phyloP scores from a whole-genome alignment of 2,113 vertebrate genomes.

The Laticauda laticaudata region DNA sequence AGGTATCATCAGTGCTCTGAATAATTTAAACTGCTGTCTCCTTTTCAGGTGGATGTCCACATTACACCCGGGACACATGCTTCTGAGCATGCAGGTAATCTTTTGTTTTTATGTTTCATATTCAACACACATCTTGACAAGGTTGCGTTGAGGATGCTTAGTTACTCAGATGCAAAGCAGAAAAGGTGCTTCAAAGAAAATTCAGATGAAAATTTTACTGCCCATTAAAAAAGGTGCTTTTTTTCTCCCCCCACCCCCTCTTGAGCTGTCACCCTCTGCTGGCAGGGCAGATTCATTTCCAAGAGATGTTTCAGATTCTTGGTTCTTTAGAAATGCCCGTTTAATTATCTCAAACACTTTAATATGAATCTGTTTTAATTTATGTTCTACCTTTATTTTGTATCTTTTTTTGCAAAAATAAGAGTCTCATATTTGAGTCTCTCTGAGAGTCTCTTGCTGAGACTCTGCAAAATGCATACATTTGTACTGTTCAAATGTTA shows the following conservation, averaged over 20 bases:
- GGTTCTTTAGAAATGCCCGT: neutral
- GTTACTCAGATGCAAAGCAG: neutral
- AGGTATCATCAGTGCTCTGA: neutral
- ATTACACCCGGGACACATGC: neutral
- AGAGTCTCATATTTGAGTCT: neutral
- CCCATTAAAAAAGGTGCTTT: neutral
- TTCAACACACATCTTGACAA: neutral
- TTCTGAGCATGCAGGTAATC: neutral
- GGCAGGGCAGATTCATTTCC: neutral
- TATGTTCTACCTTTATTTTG: neutral
- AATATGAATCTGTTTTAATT: neutral
- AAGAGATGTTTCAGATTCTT: neutral
- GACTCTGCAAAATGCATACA: neutral
- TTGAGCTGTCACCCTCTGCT: neutral
- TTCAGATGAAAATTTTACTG: neutral
- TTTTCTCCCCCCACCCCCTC: too few species aligned
- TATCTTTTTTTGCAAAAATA: neutral
- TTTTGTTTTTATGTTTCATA: neutral
- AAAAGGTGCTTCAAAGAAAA: neutral
- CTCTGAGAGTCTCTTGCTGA: neutral
- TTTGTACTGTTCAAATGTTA: neutral
- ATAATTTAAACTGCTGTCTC: neutral
- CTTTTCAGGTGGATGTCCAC: conserved; percentile 3
- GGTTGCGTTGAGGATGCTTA: neutral
- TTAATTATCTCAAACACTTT: neutral